Base-by-base conservation (phyloP, 1,140 invertebrate genomes). In the Panonychus citri region DNA sequence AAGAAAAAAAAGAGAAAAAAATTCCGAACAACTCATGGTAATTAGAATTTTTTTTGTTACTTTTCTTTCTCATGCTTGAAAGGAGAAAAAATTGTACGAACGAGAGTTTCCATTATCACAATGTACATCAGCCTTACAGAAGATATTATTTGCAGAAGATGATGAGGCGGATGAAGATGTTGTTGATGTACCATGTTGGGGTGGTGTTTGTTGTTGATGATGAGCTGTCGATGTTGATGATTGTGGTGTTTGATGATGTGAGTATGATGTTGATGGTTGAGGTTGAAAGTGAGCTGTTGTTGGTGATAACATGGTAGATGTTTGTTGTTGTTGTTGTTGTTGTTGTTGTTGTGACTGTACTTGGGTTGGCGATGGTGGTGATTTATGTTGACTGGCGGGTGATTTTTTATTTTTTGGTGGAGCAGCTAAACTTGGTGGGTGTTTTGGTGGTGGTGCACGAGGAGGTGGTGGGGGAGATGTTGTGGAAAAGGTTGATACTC, bases 101-200 rank as follows among this genome's bases (percentile, higher is more conserved):
- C 13, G 24, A 25, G 53, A n/a, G 27, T 27, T 52, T n/a, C 7
- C 21, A 42, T 54, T n/a, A 40, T 54, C 53, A 40, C 27, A n/a
- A 39, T 54, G 53, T 8, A 54, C 39, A 27, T 54, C 53, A 40
- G 53, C 53, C 39, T 54, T 54, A 42, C 53, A 54, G 27, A 54
- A 54, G 15, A 54, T n/a, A 54, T 39, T 54, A n/a, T n/a, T n/a
- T n/a, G n/a, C n/a, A 17, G 19, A 24, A 39, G 30, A n/a, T 24
- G 28, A 21, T 39, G 37, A 30, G 89, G 69, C 8, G 15, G 43
- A 46, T 21, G 30, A 34, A 12, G 30, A 34, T 7, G 30, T 34
- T 34, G 30, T 7, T 34, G 30, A 12, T 5, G 5, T 12, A 34
- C 5, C 5, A 7, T 34, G 30, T 12, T 34, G 30, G 30, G 30